Percentiles rank a stretch among this genome's conserved stretches.
Evolutionary conservation across 2,888 invertebrate genomes (phyloP).

Genomic region (Cataglyphis cursor): DNA sequence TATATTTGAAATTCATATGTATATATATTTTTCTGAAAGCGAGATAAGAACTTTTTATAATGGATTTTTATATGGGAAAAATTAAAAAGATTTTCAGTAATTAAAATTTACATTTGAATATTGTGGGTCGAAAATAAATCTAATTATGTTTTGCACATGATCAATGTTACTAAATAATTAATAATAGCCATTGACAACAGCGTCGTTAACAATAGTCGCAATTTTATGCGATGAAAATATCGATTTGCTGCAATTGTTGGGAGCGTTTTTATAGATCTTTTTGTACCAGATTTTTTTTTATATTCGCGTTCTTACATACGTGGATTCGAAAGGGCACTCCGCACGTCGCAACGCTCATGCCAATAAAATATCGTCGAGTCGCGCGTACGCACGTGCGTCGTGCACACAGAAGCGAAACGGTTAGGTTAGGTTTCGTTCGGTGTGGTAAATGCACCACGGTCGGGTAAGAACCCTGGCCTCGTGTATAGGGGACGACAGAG

Average conservation of each 20-base stretch:
- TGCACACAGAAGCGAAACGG: slow-evolving; percentile 61
- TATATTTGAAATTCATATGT: not conserved
- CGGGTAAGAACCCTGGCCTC: slow-evolving; percentile 77
- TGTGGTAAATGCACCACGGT: slow-evolving; percentile 80
- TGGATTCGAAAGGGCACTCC: slow-evolving; percentile 7
- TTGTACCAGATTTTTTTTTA: not conserved
- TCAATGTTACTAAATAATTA: not conserved
- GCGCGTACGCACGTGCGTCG: slow-evolving; percentile 61
- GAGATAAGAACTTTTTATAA: not conserved
- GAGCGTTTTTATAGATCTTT: not conserved
- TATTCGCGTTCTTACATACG: slow-evolving; percentile 22
- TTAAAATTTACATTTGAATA: not conserved
- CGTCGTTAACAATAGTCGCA: not conserved
- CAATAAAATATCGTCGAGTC: slow-evolving; percentile 57
- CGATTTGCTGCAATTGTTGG: not conserved
- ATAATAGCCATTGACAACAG: not conserved
- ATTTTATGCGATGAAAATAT: not conserved
- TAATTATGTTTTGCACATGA: not conserved
- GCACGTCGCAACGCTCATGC: slow-evolving; percentile 34
- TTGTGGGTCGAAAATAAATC: not conserved
- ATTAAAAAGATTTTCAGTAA: not conserved
- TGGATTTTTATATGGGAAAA: not conserved
- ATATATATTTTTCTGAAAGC: not conserved
- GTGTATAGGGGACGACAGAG: slow-evolving; percentile 73
- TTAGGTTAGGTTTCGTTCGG: too few species aligned